Evolutionary conservation across 1,140 invertebrate genomes (phyloP), one percentile per base, ranked within the genome.

Genomic region (Cydia fagiglandana): DNA sequence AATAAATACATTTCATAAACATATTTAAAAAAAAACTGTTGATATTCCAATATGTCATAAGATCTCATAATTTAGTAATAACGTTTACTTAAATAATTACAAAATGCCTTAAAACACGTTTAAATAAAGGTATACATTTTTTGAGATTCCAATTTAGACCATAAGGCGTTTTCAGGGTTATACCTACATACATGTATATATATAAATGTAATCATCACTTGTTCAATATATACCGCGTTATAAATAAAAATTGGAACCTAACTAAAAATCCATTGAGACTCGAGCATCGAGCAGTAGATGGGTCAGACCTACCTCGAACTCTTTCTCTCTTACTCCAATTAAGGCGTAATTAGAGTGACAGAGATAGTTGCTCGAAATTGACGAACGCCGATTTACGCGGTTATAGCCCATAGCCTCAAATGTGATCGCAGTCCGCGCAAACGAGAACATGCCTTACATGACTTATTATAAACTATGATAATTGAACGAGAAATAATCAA

Each of bases 381-480:
- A 50, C 47, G 47, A n/a, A 15, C 2, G n/a, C n/a, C 47, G 15
- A 13, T 15, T 50, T 50, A n/a, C 2, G 47, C 47, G 2, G 47
- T 50, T 15, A 15, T 12, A 50, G 15, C 12, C 4, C 17, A 9
- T 9, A 61, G 56, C 56, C 56, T 61, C 56, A 61, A 61, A 61
- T 24, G 10, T 61, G 4, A 9, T 17, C n/a, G 17, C 66, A 70
- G 34, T 70, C 66, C 66, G 34, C n/a, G 5, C 30, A 17, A 70
- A 38, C 38, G 30, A 68, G 10, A 66, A 15, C 24, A 68, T 70
- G 38, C 66, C 66, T 30, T n/a, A n/a, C n/a, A n/a, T n/a, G n/a
- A n/a, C n/a, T n/a, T n/a, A n/a, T n/a, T n/a, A n/a, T n/a, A n/a
- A n/a, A n/a, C n/a, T n/a, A n/a, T n/a, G n/a, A n/a, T n/a, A n/a